Evolutionary conservation across 2,113 vertebrate genomes (phyloP), one percentile per base, ranked within the genome.

Genomic region (Phyllopteryx taeniolatus): DNA sequence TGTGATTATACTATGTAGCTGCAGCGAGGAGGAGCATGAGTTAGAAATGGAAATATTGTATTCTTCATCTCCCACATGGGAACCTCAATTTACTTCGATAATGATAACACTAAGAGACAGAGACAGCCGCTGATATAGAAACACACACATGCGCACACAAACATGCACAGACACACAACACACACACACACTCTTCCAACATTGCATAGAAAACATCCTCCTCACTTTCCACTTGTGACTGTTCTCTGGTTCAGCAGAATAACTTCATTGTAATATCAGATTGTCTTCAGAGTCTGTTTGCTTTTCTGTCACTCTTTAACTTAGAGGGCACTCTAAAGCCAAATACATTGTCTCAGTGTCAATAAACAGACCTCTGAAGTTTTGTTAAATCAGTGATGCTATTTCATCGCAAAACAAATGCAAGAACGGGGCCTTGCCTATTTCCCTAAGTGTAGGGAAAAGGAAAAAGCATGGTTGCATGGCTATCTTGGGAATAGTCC

Each of bases 21-120:
- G 80, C 77, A 59, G 62, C 64, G 54, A 68, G 70, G 76, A 75
- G 60, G 70, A 67, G 46, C 56, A 76, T 11, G 71, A 85, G 69
- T 82, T 71, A 81, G 79, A 84, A 80, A 82, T 87, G 81, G 86
- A 88, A 89, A 90, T 87, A 89, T 88, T 86, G 79, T 77, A 83
- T 88, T 83, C 67, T 89, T 89, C 86, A 85, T 86, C 85, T 81
- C 78, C 77, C 69, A 46, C 81, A 74, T 57, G 61, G 79, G 81
- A 74, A 72, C 75, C 4, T 77, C 85, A 87, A 86, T 89, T 86
- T 88, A 82, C 85, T 85, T 71, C 81, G 79, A 82, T 88, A 89
- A 90, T 89, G 87, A 87, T 83, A 86, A 89, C 78, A 31, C 83
- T 89, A 87, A 89, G 85, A 83, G 77, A 81, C 77, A 47, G 69